Base-by-base conservation (phyloP, 2,888 invertebrate species). In the Dione juno region DNA sequence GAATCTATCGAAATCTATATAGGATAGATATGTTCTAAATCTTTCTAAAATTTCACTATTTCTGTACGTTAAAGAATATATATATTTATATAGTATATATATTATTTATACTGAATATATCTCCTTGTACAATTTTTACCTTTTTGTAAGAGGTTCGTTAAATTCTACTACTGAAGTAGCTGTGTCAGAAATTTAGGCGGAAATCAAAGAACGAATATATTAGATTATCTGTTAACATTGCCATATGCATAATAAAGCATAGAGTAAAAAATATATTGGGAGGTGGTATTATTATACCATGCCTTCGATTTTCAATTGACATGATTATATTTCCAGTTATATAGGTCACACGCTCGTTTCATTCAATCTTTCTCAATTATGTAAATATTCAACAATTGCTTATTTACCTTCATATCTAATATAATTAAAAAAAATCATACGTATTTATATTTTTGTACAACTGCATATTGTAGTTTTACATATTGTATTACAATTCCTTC, bases 301-400 rank as follows among this genome's bases (percentile, higher is more conserved):
- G 10, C n/a, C 35, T 54, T 57, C 57, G 37, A 37, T 13, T 40
- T 57, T 6, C 57, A 40, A 57, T 40, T 57, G 57, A 40, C 57
- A 57, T 57, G 11, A 7, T 57, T 57, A 57, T 57, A 40, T 40
- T 54, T 16, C 37, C 37, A 37, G 11, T 6, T 40, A 40, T 57
- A 11, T 57, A 40, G 57, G 57, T 57, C 57, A 40, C 7, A 13
- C 57, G 16, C 16, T 40, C 37, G 5, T 40, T 57, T 16, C 13
- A 40, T 40, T 19, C 54, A 54, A 54, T 54, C 54, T 54, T 54
- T 54, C n/a, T 54, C 54, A 54, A 54, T 37, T 57, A 57, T 16
- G 37, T 6, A 40, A 57, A 57, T 40, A 40, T 57, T 57, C 5
- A 37, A 57, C 37, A 16, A 10, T 40, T 40, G 40, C 57, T 16